Evolutionary conservation across 2,797 vertebrate genomes (phyloP), one percentile per base, ranked within the genome.

Genomic region (Eulemur albifrons): DNA sequence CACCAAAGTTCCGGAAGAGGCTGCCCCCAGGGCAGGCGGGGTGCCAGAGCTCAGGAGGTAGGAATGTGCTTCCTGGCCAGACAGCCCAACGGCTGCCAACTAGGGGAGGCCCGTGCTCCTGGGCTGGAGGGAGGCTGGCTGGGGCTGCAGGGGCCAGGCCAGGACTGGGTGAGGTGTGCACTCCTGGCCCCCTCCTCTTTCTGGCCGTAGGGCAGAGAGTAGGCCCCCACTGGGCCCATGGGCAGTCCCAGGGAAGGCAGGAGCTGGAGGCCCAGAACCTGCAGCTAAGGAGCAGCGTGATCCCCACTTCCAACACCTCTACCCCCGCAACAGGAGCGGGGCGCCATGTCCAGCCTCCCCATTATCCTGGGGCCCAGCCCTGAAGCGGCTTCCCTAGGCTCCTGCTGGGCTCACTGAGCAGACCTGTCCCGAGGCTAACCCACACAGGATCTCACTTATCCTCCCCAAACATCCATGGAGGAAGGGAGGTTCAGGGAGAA

Each of bases 21-120:
- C 77, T 93, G 75, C 81, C 54, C 48, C 81, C 67, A 85, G 48
- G 67, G 83, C 77, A 87, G 88, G 82, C 9, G 18, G 73, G 81
- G 75, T 69, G 57, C 48, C 72, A 11, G 0, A 32, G 65, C 79
- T 92, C 77, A 11, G 90, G 65, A 88, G 63, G 30, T 23, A 89
- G 82, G 86, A 97, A 94, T 69, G 80, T 21, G 59, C 79, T 70
- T 92, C 87, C 72, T 0, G 65, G 90, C 75, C 76, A 87, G 76
- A 63, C 38, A 38, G 88, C 38, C 40, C 72, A 15, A 13, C 0
- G 2, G 57, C 92, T 93, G 81, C 95, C 94, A 95, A 96, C 20
- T 70, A 93, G 86, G 76, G 69, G 75, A 95, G 1, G 3, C 1
- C 45, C 1, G 21, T 30, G 77, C 43, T 85, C 72, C 8, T 7